Percentiles rank a stretch among this genome's conserved stretches.
Conservation (phyloP, 1,140 invertebrate genomes). For the Drosophila watanabei region DNA sequence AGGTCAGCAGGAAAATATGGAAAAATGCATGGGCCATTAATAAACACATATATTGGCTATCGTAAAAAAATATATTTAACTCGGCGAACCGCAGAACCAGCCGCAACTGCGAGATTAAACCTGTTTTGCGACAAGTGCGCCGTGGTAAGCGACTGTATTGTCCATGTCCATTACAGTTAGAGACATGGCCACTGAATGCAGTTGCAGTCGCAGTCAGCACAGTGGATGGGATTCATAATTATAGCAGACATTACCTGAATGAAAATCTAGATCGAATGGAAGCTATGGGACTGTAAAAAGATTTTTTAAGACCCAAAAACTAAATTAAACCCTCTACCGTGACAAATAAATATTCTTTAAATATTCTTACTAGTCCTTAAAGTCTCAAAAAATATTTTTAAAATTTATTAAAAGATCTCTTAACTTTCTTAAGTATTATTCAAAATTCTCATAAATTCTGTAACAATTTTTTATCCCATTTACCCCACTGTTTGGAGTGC, state of each 20-base stretch:
- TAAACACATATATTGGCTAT: conserved; percentile 57
- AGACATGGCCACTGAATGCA: conserved; percentile 74
- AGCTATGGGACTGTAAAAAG: not conserved
- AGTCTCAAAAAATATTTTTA: not conserved
- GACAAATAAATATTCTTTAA: not conserved
- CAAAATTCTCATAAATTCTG: not conserved
- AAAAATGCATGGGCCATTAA: conserved; percentile 77
- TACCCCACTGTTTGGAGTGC: conserved; percentile 49
- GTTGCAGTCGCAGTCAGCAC: conserved; percentile 15
- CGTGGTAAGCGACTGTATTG: conserved; percentile 39
- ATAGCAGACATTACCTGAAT: not conserved
- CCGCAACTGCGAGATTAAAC: conserved; percentile 44
- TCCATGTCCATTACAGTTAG: conserved; percentile 74
- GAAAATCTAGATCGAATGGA: not conserved
- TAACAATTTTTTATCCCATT: no score
- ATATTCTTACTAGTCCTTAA: not conserved
- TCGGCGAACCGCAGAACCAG: conserved; percentile 44
- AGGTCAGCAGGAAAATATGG: conserved; percentile 82
- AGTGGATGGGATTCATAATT: conserved; percentile 24
- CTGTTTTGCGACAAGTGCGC: conserved; percentile 77
- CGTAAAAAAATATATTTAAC: conserved; percentile 36
- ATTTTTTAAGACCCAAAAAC: no score
- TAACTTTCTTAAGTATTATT: not conserved
- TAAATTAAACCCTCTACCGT: not conserved
- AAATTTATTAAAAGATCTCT: not conserved